A percentile compares a stretch with the other conserved stretches of the same genome.
Evolutionary conservation across 2,113 vertebrate species (phyloP).

Genomic region (Lepus timidus): DNA sequence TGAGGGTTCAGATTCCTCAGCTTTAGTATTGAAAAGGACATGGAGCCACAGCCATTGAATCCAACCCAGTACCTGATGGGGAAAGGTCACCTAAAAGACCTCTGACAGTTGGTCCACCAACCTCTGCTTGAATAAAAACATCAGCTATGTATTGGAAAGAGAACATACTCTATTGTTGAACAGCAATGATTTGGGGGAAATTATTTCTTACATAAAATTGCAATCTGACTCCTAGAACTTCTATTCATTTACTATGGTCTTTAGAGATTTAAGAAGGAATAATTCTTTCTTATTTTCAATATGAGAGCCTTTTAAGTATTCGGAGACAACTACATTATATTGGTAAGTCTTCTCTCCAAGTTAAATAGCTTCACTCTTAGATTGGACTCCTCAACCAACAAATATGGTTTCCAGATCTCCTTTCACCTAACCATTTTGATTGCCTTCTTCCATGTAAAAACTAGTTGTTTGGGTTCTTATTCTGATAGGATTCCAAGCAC

Average conservation of each 20-base stretch:
- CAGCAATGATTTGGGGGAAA: neutral
- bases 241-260: neutral
- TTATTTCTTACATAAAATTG: neutral
- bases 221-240: neutral
- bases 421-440: neutral
- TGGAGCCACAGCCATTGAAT: neutral
- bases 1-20: neutral
- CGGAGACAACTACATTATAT: neutral
- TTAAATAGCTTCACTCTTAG: neutral
- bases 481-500: neutral
- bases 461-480: neutral
- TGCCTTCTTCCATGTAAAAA: neutral
- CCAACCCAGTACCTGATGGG: neutral
- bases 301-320: neutral
- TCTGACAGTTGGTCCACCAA: neutral
- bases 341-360: neutral
- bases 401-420: neutral
- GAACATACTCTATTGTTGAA: neutral
- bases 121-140: neutral
- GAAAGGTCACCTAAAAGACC: neutral
- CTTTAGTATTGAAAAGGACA: neutral
- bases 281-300: neutral
- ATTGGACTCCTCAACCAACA: neutral
- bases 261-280: neutral
- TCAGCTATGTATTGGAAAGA: neutral